phyloP scores from a whole-genome alignment of 2,888 invertebrate genomes.

The Pegoplata infirma region DNA sequence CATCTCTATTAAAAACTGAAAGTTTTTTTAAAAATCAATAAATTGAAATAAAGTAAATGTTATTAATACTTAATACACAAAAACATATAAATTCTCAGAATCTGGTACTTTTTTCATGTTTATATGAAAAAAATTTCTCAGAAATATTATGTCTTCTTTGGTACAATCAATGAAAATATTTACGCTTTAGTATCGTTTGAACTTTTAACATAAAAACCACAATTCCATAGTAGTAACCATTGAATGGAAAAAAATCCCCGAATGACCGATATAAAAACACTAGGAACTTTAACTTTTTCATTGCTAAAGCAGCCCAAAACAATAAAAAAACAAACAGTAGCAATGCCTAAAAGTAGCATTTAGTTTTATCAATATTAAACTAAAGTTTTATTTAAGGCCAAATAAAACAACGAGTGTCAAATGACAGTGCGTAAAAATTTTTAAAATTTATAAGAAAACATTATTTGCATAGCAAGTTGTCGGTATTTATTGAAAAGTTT shows the following conservation, averaged over 20 bases:
- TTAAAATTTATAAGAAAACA: too few species aligned
- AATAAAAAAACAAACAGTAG: not conserved
- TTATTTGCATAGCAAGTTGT: too few species aligned
- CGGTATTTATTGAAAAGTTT: too few species aligned
- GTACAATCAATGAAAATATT: not conserved
- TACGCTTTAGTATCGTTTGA: not conserved
- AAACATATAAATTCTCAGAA: too few species aligned
- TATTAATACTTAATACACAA: too few species aligned
- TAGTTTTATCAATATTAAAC: not conserved
- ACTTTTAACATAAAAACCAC: not conserved
- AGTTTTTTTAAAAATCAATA: too few species aligned
- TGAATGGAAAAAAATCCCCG: conserved; percentile 28
- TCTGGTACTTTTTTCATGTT: too few species aligned
- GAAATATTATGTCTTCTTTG: too few species aligned
- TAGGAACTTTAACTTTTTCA: conserved; percentile 23
- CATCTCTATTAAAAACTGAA: too few species aligned
- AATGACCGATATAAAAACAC: not conserved
- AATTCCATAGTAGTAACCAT: not conserved
- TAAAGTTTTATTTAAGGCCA: not conserved
- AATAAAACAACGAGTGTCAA: too few species aligned
- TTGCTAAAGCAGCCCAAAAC: not conserved
- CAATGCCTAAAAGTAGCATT: not conserved
- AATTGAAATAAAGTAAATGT: too few species aligned
- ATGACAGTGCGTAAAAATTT: not conserved
- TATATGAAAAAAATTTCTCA: too few species aligned